Evolutionary conservation across 2,888 invertebrate genomes (phyloP).

Genomic region (Metellina segmentata): DNA sequence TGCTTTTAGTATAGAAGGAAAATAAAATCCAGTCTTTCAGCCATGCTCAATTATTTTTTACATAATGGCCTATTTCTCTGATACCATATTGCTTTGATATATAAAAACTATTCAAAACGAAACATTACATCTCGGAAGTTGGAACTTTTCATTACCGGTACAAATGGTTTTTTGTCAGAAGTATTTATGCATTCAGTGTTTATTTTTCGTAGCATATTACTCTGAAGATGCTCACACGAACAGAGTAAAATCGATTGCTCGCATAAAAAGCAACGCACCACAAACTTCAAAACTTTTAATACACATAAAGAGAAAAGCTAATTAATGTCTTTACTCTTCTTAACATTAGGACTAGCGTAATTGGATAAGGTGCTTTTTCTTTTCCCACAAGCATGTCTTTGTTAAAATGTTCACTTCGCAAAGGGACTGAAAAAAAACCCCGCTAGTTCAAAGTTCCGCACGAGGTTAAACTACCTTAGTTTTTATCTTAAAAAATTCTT

Average conservation of each 20-base stretch:
- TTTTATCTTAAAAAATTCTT: neutral
- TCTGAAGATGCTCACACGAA: too few species aligned
- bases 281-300: neutral
- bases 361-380: neutral
- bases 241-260: neutral
- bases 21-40: too few species aligned
- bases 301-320: constrained; percentile 1
- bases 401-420: neutral
- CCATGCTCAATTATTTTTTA: too few species aligned
- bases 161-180: too few species aligned
- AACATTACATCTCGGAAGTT: too few species aligned
- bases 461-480: neutral
- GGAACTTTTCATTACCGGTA: too few species aligned
- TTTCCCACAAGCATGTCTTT: neutral
- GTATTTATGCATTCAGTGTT: too few species aligned
- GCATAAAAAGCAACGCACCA: neutral
- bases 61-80: too few species aligned
- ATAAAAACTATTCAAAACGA: too few species aligned
- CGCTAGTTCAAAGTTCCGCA: neutral
- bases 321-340: neutral
- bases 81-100: too few species aligned
- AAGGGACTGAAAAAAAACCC: neutral
- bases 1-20: too few species aligned
- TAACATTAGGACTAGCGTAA: neutral
- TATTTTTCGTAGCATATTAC: too few species aligned